Base-by-base conservation (phyloP, 2,888 invertebrate genomes). In the Marasmarcha lunaedactyla region DNA sequence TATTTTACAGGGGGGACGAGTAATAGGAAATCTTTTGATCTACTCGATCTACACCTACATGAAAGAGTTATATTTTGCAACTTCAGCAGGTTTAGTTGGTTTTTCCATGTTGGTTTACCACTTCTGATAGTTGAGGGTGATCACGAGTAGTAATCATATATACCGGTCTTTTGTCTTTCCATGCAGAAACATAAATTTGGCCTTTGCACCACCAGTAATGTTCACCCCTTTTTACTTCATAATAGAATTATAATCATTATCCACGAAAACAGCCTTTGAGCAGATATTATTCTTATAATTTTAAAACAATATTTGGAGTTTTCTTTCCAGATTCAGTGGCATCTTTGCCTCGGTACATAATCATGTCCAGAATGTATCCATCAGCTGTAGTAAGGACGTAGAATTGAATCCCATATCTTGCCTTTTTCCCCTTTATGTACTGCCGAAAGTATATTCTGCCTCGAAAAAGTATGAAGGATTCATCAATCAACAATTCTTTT, bases 401-500 rank as follows among this genome's bases (percentile, higher is more conserved):
- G 26, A 49, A 50, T 33, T 52, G 49, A 14, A 52, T 48, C n/a
- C 50, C 49, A 35, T 52, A 50, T 5, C 43, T 41, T 14, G 50
- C 46, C 35, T 50, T 52, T 35, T 52, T 52, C 13, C 42, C 43
- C 33, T 50, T 50, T 12, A 52, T 52, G 27, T 50, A 50, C 40
- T 46, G 46, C 11, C 50, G 40, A 42, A 52, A 52, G 26, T 43
- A 36, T 6, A 52, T 35, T 10, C 52, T 42, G 7, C 49, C 51
- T 37, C 48, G 33, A 30, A 41, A 48, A 33, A 49, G 41, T 14
- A 51, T 34, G 14, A 51, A 35, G 5, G 48, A 52, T 38, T 52
- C 50, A 33, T 50, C 51, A 35, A 50, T 40, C 30, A 43, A 46
- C 11, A 50, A 30, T 35, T 51, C 40, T 41, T 41, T 45, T 15